phyloP scores from a whole-genome alignment of 2,113 vertebrate species.

The Typhlomys cinereus region DNA sequence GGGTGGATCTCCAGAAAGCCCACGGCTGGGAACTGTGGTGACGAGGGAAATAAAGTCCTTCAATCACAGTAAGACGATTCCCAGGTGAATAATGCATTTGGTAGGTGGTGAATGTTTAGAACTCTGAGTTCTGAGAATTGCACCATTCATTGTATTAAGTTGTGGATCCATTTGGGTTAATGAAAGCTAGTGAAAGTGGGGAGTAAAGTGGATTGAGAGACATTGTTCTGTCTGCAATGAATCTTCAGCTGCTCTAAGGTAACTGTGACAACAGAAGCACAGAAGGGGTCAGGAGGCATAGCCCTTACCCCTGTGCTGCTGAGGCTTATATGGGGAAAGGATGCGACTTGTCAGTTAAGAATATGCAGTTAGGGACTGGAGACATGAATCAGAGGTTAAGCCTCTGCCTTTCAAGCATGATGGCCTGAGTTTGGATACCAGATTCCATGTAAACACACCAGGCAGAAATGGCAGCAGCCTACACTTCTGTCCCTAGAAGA shows the following conservation, averaged over 20 bases:
- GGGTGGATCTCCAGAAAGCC: background rate
- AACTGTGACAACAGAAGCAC: background rate
- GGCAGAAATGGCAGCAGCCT: no score
- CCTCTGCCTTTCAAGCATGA: no score
- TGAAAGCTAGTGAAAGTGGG: background rate
- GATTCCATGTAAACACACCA: no score
- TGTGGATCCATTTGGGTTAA: background rate
- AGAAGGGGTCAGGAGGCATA: background rate
- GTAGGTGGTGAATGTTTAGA: background rate
- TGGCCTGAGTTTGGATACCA: no score
- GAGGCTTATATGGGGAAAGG: background rate
- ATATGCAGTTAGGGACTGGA: no score
- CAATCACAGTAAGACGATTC: background rate
- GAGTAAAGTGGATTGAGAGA: background rate
- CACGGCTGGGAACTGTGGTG: accelerated
- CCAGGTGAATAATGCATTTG: background rate
- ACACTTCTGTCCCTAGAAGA: no score
- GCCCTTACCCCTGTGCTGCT: background rate
- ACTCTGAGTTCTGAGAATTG: background rate
- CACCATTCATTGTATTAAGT: background rate
- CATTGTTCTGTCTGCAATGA: background rate
- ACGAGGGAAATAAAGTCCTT: background rate
- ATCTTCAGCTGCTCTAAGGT: background rate
- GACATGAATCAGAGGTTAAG: no score
- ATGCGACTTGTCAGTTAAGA: background rate